These are phyloP conservation scores for Cantharis rustica DNA, from an alignment of 2,888 invertebrate genomes.

Conservation along the genomic window DNA sequence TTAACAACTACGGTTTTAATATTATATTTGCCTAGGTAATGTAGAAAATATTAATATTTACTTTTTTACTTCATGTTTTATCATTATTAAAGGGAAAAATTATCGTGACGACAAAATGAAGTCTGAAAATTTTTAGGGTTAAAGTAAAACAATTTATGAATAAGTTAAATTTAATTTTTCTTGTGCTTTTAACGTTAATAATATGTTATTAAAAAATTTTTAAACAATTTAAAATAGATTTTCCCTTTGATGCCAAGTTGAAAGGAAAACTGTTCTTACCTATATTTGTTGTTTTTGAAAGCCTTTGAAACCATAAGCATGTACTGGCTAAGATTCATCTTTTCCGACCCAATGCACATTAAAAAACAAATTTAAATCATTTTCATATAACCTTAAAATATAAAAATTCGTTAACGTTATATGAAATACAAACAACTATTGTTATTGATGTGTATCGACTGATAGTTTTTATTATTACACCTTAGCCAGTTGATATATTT, in stretches of 20 bases:
- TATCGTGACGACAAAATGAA: slow-evolving; percentile 12
- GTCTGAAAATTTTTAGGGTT: slow-evolving; percentile 1
- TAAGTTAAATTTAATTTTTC: neutral
- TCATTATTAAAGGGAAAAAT: neutral
- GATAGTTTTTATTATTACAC: slow-evolving; percentile 8
- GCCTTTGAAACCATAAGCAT: slow-evolving; percentile 9
- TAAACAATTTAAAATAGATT: neutral
- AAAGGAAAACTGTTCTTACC: neutral
- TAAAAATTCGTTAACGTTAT: neutral
- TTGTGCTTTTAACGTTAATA: neutral
- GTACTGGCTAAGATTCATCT: slow-evolving; percentile 5
- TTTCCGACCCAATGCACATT: slow-evolving; percentile 6
- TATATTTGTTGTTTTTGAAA: slow-evolving; percentile 12
- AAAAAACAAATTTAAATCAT: slow-evolving; percentile 1
- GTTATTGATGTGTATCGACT: slow-evolving; percentile 10
- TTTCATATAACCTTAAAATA: neutral
- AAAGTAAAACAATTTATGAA: neutral
- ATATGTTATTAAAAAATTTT: neutral
- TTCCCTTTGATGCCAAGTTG: neutral
- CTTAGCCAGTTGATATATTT: slow-evolving; percentile 10
- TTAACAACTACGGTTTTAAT: neutral
- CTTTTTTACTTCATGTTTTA: neutral
- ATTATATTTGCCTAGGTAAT: neutral
- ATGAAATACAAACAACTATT: slow-evolving; percentile 11
- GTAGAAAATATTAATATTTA: neutral